A percentile compares a stretch with the other conserved stretches of the same genome.
Conservation (phyloP, 37 sponge, comb jelly and placozoan genomes). For the Beroe forskalii region DNA sequence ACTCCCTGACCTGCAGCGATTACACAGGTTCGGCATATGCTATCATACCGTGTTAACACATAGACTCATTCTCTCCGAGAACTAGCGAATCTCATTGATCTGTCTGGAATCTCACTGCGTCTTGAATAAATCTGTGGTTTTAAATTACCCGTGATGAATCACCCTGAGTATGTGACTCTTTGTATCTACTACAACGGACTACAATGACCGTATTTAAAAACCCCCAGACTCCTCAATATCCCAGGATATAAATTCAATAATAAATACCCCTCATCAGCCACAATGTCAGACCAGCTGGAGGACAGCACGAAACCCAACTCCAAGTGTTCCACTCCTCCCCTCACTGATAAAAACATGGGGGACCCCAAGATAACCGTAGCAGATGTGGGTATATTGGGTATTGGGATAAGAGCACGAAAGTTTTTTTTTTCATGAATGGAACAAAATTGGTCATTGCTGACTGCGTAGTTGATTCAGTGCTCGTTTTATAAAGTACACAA, state of each 20-base stretch:
- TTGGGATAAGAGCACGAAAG: no score
- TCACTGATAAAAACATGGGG: background rate
- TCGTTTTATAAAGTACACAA: no score
- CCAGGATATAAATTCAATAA: no score
- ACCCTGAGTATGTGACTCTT: no score
- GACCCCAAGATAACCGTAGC: conserved; percentile 29
- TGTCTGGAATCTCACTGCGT: background rate
- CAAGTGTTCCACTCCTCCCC: background rate
- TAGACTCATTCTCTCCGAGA: background rate
- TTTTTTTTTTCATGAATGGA: no score
- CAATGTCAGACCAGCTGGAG: conserved; percentile 47
- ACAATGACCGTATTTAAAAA: no score
- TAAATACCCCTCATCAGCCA: no score
- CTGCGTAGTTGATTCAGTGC: no score
- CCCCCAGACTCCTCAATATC: no score
- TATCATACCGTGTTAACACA: background rate
- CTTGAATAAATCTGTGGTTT: background rate
- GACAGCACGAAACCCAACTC: conserved; percentile 30
- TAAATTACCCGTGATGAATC: no score
- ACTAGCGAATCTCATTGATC: background rate
- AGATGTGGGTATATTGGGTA: background rate
- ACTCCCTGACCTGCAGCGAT: background rate
- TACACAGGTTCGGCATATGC: conserved; percentile 34
- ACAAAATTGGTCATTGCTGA: no score
- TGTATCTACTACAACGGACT: no score